Conservation (phyloP, 2,797 vertebrate species). For the Pseudotriccus pelzelni region DNA sequence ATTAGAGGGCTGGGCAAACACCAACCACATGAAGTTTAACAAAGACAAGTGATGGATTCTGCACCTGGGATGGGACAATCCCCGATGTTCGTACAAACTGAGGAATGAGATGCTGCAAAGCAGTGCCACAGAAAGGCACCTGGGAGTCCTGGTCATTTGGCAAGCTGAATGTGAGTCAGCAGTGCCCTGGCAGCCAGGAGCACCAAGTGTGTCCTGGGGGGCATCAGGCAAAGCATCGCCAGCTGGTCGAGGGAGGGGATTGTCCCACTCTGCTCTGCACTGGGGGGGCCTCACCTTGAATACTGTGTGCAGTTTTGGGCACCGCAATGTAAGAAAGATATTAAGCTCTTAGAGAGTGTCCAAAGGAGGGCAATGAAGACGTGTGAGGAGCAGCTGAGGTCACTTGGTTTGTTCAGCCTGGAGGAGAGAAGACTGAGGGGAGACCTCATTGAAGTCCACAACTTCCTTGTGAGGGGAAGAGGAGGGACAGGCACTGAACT, state of each 20-base stretch:
- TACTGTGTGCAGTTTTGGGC: not conserved
- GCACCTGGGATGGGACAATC: not conserved
- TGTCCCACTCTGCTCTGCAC: not conserved
- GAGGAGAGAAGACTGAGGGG: not conserved
- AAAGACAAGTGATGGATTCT: not conserved
- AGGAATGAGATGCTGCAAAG: not conserved
- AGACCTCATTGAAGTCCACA: not conserved
- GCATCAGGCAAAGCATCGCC: not conserved
- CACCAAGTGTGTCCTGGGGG: not conserved
- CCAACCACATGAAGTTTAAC: not conserved
- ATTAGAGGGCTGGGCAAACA: not conserved
- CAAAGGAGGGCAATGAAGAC: not conserved
- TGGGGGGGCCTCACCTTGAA: not conserved
- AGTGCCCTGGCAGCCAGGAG: not conserved
- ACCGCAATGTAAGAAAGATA: not conserved
- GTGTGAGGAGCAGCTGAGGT: not conserved
- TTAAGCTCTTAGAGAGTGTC: not conserved
- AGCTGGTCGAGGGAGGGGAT: not conserved
- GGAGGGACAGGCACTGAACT: not conserved
- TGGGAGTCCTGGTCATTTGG: not conserved
- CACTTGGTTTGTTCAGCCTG: not conserved
- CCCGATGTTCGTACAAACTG: not conserved
- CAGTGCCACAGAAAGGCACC: not conserved
- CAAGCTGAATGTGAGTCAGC: not conserved
- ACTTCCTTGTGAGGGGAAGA: not conserved